Evolutionary conservation across 2,113 vertebrate genomes (phyloP).

Genomic region (Gymnogyps californianus): DNA sequence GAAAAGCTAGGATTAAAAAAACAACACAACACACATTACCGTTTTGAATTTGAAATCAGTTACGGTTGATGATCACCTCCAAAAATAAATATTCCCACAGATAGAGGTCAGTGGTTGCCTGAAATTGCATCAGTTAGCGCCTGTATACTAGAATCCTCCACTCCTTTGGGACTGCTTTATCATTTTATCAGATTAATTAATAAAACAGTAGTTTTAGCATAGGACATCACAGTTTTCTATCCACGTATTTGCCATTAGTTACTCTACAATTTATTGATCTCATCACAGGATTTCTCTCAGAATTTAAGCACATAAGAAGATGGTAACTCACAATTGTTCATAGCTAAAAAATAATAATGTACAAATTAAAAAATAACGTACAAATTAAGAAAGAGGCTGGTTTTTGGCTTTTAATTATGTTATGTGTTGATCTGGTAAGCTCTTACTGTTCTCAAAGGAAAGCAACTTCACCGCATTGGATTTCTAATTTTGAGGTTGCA

Average conservation of each 20-base stretch:
- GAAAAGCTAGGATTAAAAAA: neutral
- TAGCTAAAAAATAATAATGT: neutral
- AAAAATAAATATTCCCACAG: constrained; percentile 79
- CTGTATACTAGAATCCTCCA: constrained; percentile 48
- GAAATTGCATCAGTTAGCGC: constrained; percentile 78
- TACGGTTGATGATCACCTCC: constrained; percentile 41
- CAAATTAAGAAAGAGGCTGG: neutral
- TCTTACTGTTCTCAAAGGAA: constrained; percentile 61
- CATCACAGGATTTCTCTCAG: neutral
- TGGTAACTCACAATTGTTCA: neutral
- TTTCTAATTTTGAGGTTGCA: constrained; percentile 60
- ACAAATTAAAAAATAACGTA: neutral
- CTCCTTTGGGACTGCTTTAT: constrained; percentile 70
- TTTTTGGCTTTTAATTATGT: constrained; percentile 18
- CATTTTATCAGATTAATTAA: constrained; percentile 73
- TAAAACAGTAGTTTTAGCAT: constrained; percentile 27
- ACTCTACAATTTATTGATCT: neutral
- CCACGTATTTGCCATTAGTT: constrained; percentile 4
- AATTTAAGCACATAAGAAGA: neutral
- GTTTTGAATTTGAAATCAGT: constrained; percentile 51
- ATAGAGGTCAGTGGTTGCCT: constrained; percentile 81
- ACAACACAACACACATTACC: neutral
- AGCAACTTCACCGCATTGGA: constrained; percentile 52
- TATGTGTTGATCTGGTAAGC: constrained; percentile 29
- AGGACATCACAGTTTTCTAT: constrained; percentile 8